Conservation (phyloP, 1,140 invertebrate genomes). For the Drosophila sulfurigaster region DNA sequence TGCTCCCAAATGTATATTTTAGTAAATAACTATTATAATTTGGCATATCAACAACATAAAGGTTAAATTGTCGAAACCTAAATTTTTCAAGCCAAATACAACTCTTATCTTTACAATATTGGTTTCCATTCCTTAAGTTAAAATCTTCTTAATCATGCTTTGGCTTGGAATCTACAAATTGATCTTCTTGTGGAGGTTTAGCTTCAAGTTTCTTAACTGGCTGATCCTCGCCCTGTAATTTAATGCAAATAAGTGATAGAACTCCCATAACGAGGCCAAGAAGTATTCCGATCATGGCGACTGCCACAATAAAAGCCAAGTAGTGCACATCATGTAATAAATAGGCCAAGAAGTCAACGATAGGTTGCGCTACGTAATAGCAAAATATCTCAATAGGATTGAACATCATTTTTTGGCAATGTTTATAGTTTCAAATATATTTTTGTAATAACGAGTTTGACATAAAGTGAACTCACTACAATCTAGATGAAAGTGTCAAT, state of each 20-base stretch:
- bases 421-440: not conserved
- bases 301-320: conserved; percentile 22
- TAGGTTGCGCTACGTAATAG: conserved; percentile 38
- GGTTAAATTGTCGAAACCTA: too few relatives aligned
- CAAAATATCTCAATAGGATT: conserved; percentile 63
- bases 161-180: not conserved
- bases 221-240: not conserved
- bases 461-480: not conserved
- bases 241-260: conserved; percentile 52
- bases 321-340: conserved; percentile 48
- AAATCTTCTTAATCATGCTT: not conserved
- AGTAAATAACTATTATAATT: too few relatives aligned
- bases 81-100: not conserved
- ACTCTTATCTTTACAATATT: not conserved
- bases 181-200: not conserved
- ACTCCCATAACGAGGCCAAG: conserved; percentile 44
- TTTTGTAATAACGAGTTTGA: not conserved
- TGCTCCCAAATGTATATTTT: too few relatives aligned
- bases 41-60: too few relatives aligned
- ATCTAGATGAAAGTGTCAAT: not conserved
- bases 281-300: conserved; percentile 34
- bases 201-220: not conserved
- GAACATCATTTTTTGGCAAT: conserved; percentile 38
- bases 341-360: conserved; percentile 53
- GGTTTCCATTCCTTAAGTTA: not conserved